Evolutionary conservation across 2,113 vertebrate species (phyloP).

Genomic region (Amazona vittata): DNA sequence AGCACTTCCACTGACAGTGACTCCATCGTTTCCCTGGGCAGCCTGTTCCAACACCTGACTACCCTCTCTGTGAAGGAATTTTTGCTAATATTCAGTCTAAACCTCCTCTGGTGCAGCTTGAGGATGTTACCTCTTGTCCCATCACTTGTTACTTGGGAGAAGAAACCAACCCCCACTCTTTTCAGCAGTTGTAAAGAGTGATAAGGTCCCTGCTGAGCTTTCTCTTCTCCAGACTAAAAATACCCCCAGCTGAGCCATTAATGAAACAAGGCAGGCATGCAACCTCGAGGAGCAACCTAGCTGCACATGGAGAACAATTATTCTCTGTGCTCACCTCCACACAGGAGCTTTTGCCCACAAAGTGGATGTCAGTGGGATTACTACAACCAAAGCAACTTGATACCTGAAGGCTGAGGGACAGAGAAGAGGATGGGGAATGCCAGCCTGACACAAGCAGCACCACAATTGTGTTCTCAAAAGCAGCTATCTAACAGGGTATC

Average conservation of each 20-base stretch:
- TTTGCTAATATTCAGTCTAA: not conserved
- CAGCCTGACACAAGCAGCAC: not conserved
- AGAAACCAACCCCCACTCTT: not conserved
- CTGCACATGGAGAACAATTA: not conserved
- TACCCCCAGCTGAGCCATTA: not conserved
- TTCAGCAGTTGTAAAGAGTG: not conserved
- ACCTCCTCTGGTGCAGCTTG: not conserved
- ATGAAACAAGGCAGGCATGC: not conserved
- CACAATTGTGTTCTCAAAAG: rapidly evolving
- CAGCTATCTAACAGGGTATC: not conserved
- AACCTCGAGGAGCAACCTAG: not conserved
- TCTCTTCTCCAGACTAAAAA: not conserved
- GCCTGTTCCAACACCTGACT: not conserved
- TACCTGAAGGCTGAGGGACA: not conserved
- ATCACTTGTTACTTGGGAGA: not conserved
- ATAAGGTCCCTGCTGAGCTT: not conserved
- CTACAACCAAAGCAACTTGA: not conserved
- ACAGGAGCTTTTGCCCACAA: not conserved
- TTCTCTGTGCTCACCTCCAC: not conserved
- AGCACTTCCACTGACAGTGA: not conserved
- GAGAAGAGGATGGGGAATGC: not conserved
- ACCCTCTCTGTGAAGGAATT: not conserved
- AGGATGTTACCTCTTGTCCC: not conserved
- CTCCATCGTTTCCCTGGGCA: not conserved
- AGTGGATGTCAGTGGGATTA: not conserved